Evolutionary conservation across 2,113 vertebrate genomes (phyloP), one percentile per base, ranked within the genome.

Genomic region (Neolamprologus hecqui): DNA sequence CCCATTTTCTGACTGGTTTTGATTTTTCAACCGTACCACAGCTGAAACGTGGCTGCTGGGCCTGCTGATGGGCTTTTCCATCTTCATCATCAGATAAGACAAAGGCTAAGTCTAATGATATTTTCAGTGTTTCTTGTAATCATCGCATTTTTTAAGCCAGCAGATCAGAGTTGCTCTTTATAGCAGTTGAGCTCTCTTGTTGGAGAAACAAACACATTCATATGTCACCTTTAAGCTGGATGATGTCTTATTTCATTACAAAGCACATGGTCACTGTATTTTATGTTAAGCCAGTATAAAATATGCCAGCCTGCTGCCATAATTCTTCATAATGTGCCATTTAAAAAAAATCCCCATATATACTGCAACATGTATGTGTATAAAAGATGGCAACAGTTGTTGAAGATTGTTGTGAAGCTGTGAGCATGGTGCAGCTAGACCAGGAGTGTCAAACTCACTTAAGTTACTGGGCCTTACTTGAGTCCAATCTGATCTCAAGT

Each of bases 21-120:
- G 65, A 90, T 89, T 90, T 93, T 91, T 93, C 81, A 90, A 54
- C 79, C 60, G 15, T 83, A 84, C 88, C 83, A 37, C 86, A 79
- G 82, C 83, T 42, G 57, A 80, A 79, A 86, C 7, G 11, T 68
- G 58, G 23, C 65, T 23, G 21, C 51, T 57, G 58, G 82, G 65
- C 28, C 51, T 33, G 28, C 51, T 57, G 54, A 63, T 49, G 45
- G 40, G 37, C 70, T 40, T 83, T 65, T 75, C 37, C 49, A 4
- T 55, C 37, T 53, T 81, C 53, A 28, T 45, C 75, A 37, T 14
- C 14, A 10, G 23, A 55, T 45, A 28, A 63, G 35, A 79, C 28
- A 42, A 49, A 85, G 65, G 19, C 60, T 49, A 81, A 40, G 40
- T 23, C 75, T 5, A 2, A 60, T 28, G n/a, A 81, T 68, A n/a